These are phyloP conservation scores for Pogonognathellus flavescens DNA, from an alignment of 1,140 invertebrate genomes.

Conservation along the genomic window DNA sequence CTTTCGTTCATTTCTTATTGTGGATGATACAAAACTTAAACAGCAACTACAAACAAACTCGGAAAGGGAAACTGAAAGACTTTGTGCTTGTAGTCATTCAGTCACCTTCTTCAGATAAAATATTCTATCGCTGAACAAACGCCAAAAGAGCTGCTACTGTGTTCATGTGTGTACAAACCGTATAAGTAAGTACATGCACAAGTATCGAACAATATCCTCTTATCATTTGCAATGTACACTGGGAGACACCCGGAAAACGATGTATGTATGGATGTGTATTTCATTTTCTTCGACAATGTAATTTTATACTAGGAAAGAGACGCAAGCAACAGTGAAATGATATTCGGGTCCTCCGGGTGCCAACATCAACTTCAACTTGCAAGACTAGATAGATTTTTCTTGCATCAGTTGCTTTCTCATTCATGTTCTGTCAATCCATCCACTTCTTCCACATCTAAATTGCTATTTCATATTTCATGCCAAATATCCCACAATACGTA, in stretches of 20 bases:
- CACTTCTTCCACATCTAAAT: conserved; percentile 18
- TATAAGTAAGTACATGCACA: background rate
- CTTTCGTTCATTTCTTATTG: background rate
- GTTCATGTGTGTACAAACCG: background rate
- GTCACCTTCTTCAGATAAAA: conserved; percentile 7
- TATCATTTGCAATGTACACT: too few species aligned
- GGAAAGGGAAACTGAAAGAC: background rate
- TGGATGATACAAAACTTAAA: background rate
- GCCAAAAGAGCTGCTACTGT: background rate
- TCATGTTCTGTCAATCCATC: conserved; percentile 27
- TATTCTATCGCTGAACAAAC: background rate
- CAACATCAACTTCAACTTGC: conserved; percentile 24
- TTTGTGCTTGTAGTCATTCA: background rate
- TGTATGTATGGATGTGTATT: background rate
- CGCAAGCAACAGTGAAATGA: conserved; percentile 26
- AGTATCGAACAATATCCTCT: background rate
- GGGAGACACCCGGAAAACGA: too few species aligned
- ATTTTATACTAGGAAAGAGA: conserved; percentile 4
- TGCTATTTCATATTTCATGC: background rate
- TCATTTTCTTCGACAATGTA: conserved; percentile 8
- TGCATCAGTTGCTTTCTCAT: conserved; percentile 17
- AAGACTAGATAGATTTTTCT: conserved; percentile 17
- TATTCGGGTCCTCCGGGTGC: conserved; percentile 24
- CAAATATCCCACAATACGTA: too few species aligned
- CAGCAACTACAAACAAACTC: background rate